Conservation (phyloP, 2,797 vertebrate species). For the Lycodopsis pacificus region DNA sequence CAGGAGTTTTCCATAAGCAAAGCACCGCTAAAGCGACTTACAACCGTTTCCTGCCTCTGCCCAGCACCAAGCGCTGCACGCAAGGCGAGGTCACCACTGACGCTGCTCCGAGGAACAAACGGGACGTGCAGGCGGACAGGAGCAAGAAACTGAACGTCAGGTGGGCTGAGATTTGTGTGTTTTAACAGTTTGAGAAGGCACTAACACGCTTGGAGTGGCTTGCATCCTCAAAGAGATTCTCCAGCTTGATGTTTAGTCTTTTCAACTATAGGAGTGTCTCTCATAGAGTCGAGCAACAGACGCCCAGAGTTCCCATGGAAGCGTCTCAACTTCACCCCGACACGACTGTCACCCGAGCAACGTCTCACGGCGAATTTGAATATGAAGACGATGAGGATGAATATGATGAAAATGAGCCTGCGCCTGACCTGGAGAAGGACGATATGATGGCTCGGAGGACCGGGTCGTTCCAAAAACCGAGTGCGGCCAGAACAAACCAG, state of each 20-base stretch:
- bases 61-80: conserved; percentile 62
- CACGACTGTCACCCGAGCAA: conserved; percentile 18
- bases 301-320: conserved; percentile 57
- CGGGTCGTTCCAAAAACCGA: conserved; percentile 74
- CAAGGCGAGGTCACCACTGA: conserved; percentile 50
- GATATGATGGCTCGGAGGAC: conserved; percentile 88
- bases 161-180: conserved; percentile 66
- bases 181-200: conserved; percentile 40
- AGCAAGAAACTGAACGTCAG: conserved; percentile 62
- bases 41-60: conserved; percentile 80
- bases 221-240: conserved; percentile 37
- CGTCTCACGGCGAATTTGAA: conserved; percentile 21
- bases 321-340: conserved; percentile 17
- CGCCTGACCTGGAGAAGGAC: conserved; percentile 83
- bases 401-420: conserved; percentile 50
- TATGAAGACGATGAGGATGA: conserved; percentile 59
- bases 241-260: conserved; percentile 32
- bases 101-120: conserved; percentile 60
- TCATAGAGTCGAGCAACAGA: conserved; percentile 73
- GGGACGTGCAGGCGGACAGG: conserved; percentile 51
- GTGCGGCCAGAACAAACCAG: conserved; percentile 51
- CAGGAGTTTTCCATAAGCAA: conserved; percentile 83
- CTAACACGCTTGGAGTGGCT: conserved; percentile 63
- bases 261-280: conserved; percentile 63
- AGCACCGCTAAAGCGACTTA: conserved; percentile 46